Percentiles rank a stretch among this genome's conserved stretches.
Conservation (phyloP, 2,888 invertebrate genomes). For the Drosophila emarginata region DNA sequence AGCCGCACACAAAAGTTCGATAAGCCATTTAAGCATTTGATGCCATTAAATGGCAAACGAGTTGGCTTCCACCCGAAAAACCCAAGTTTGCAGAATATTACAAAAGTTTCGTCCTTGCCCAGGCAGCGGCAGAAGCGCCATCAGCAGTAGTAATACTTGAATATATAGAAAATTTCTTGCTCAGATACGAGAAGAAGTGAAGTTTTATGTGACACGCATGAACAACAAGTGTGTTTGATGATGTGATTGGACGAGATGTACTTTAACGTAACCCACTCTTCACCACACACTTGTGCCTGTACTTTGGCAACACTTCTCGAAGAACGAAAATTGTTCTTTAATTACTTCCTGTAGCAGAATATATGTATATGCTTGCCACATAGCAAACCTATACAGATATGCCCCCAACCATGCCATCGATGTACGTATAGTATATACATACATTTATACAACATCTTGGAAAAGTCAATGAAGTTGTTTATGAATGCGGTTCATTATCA, state of each 20-base stretch:
- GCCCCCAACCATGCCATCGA: neutral
- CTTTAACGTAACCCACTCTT: constrained; percentile 21
- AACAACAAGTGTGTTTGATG: constrained; percentile 62
- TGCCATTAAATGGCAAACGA: constrained; percentile 37
- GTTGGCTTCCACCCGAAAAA: constrained; percentile 29
- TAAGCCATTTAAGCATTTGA: constrained; percentile 46
- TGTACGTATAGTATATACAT: too few species aligned
- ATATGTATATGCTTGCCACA: too few species aligned
- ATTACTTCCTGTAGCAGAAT: constrained; percentile 59
- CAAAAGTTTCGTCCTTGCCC: constrained; percentile 51
- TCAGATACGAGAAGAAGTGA: constrained; percentile 22
- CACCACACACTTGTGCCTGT: constrained; percentile 18
- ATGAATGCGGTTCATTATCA: constrained; percentile 65
- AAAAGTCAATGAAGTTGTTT: constrained; percentile 39
- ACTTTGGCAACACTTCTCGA: constrained; percentile 43
- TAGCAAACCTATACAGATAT: constrained; percentile 7
- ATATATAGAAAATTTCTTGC: constrained; percentile 6
- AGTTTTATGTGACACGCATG: constrained; percentile 40
- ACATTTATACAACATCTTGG: neutral
- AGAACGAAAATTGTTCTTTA: constrained; percentile 72
- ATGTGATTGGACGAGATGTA: constrained; percentile 55
- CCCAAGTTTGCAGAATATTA: constrained; percentile 67
- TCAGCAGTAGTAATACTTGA: neutral
- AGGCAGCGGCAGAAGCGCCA: neutral
- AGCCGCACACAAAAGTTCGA: constrained; percentile 44